Base-by-base conservation (phyloP, 1,140 invertebrate species). In the Drosophila pallidifrons region DNA sequence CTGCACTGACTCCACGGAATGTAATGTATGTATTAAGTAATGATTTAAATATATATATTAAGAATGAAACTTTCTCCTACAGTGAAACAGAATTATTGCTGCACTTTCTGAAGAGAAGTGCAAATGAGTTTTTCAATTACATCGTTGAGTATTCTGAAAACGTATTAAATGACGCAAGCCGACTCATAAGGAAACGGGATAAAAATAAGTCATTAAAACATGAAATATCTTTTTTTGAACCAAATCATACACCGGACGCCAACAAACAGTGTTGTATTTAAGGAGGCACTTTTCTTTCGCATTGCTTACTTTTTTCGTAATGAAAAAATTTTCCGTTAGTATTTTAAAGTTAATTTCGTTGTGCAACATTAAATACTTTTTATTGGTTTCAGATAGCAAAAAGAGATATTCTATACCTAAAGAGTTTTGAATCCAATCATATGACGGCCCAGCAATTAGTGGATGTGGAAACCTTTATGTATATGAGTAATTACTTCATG, bases 41-140 rank as follows among this genome's bases (percentile, higher is more conserved):
- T 16, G 0, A 35, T 38, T 13, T 10, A 25, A 4, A 25, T 25
- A 25, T 25, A 4, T 25, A 25, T 25, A 25, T 25, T 25, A 25
- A 25, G 20, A 25, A 25, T 25, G 4, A 49, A n/a, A 16, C 30
- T 43, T 45, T 2, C 20, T 25, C 20, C 57, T 76, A 8, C 8
- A 82, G 80, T 49, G 80, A 82, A 60, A 43, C 63, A 11, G 80
- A 82, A 51, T 49, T 82, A 32, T 76, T 79, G 11, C 2, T 83
- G 1, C 54, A 71, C 11, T 28, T 79, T 16, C 32, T 82, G 13
- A 63, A 49, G 28, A 76, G 41, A 6, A 49, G 61, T 32, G 57
- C 58, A 11, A 51, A 68, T 4, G 47, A 25, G 11, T 66, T 51
- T 10, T 69, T 63, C 3, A 6, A 32, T 5, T 1, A 47, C 3